Conservation (phyloP, 2,113 vertebrate species). For the Rana temporaria region DNA sequence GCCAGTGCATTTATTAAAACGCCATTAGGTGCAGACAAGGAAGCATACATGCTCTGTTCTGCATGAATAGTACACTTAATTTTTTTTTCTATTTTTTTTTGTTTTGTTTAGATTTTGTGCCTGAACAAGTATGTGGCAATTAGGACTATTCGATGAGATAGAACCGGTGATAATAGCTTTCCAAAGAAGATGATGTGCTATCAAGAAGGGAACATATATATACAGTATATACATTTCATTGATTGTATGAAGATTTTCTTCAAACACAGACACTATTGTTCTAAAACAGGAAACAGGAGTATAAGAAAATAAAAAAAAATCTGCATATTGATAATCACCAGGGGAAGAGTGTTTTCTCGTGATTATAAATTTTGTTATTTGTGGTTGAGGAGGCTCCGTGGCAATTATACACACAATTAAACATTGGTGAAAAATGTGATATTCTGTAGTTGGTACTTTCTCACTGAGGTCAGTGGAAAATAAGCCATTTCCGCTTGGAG, state of each 20-base stretch:
- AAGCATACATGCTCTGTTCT: not conserved
- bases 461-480: no score
- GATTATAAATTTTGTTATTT: not conserved
- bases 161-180: conserved; percentile 39
- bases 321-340: not conserved
- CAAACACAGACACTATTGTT: not conserved
- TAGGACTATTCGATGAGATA: conserved; percentile 40
- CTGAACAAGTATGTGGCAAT: conserved; percentile 35
- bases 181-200: conserved; percentile 35
- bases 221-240: not conserved
- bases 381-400: no score
- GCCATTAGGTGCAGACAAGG: conserved; percentile 26
- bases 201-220: conserved; percentile 21
- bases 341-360: not conserved
- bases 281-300: not conserved
- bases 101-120: conserved; percentile 50
- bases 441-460: no score
- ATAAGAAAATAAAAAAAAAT: conserved; percentile 1
- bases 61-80: conserved; percentile 7
- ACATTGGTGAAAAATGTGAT: no score
- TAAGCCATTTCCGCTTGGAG: no score
- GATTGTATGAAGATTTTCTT: conserved; percentile 22
- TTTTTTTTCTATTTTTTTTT: conserved; percentile 19
- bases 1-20: conserved; percentile 39
- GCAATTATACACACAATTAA: no score